Evolutionary conservation across 2,888 invertebrate species (phyloP).

Genomic region (Machimus rusticus): DNA sequence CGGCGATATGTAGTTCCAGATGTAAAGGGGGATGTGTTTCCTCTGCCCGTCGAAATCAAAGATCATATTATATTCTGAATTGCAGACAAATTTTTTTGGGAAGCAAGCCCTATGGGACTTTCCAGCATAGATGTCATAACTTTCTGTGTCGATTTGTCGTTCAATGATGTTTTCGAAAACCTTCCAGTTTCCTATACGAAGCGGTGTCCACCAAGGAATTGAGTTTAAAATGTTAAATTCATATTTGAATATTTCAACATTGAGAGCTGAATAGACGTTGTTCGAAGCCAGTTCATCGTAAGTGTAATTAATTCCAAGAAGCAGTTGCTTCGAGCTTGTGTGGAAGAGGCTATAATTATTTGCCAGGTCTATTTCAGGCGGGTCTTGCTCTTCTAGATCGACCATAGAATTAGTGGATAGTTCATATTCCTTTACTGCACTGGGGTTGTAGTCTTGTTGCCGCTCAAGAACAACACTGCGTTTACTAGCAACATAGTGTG

Average conservation of each 20-base stretch:
- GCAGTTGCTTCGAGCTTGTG: neutral
- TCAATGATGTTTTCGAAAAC: neutral
- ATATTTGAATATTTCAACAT: neutral
- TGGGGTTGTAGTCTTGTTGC: neutral
- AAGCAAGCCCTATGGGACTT: neutral
- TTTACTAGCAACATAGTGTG: neutral
- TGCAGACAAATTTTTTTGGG: neutral
- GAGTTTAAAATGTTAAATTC: neutral
- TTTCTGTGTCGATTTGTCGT: neutral
- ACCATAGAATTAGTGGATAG: neutral
- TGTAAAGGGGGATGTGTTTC: neutral
- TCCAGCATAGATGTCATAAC: neutral
- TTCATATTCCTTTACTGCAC: neutral
- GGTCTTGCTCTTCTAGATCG: neutral
- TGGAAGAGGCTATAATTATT: neutral
- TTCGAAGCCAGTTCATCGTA: neutral
- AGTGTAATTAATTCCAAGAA: neutral
- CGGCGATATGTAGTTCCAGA: slow-evolving; percentile 1
- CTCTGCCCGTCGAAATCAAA: neutral
- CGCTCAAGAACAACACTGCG: neutral
- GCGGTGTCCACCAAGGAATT: neutral
- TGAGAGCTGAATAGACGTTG: neutral
- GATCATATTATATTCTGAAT: neutral
- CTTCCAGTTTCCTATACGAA: neutral
- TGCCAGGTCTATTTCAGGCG: neutral